Evolutionary conservation across 1,140 invertebrate species (phyloP).

Genomic region (Papilio polytes): DNA sequence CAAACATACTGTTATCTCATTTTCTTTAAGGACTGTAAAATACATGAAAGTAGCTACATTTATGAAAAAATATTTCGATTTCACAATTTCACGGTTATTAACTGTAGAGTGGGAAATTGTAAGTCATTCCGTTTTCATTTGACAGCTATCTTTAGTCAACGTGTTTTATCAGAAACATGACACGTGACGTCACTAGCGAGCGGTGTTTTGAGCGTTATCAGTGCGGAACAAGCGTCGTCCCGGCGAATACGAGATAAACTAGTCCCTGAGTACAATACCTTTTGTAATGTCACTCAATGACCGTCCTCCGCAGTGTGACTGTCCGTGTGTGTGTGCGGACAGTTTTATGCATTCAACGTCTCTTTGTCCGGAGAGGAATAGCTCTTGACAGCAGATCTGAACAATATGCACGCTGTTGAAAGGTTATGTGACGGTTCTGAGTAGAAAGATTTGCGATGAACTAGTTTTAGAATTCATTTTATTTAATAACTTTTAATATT

Average conservation of each 20-base stretch:
- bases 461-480: constrained; percentile 10
- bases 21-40: no score
- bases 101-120: not conserved
- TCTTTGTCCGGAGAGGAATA: constrained; percentile 56
- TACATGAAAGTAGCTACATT: not conserved
- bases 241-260: constrained; percentile 71
- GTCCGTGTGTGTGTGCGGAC: constrained; percentile 52
- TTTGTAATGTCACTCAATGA: constrained; percentile 70
- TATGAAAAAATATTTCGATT: not conserved
- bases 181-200: constrained; percentile 45
- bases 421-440: not conserved
- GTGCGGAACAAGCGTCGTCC: constrained; percentile 67
- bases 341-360: constrained; percentile 65
- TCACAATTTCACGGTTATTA: not conserved
- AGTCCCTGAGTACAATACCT: constrained; percentile 66
- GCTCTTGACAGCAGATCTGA: constrained; percentile 56
- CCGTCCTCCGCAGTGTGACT: constrained; percentile 48
- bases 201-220: constrained; percentile 64
- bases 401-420: constrained; percentile 52
- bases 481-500: not conserved
- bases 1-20: no score
- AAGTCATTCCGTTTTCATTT: not conserved
- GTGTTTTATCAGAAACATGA: constrained; percentile 51
- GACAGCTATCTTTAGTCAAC: not conserved
- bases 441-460: constrained; percentile 28